Base-by-base conservation (phyloP, 2,888 invertebrate genomes). In the Plutella xylostella region DNA sequence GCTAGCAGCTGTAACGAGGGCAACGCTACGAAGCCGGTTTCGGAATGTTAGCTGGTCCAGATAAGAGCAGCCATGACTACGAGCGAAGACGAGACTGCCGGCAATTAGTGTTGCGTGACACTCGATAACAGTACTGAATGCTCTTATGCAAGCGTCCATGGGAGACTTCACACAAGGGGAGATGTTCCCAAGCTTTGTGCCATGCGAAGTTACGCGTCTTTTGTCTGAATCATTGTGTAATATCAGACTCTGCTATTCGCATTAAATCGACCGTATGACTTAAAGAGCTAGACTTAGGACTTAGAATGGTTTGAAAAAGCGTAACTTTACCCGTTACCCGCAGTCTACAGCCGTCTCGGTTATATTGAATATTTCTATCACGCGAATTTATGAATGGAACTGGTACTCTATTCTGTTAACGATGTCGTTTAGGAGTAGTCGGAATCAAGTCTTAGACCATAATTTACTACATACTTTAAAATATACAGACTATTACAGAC, bases 91-190 rank as follows among this genome's bases (percentile, higher is more conserved):
- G 58, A 56, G 56, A 53, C 55, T 54, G 55, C 50, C 59, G 59
- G 58, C 68, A 66, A 68, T 72, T 73, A 68, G 68, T 65, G 65
- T 75, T 72, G 68, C 73, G 70, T 74, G 72, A 61, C 69, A 67
- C 58, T 55, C 52, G 66, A 61, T 72, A 78, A 77, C 77, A 70
- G 78, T 74, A 72, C 64, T 56, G 64, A n/a, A n/a, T n/a, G n/a
- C n/a, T n/a, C n/a, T 66, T 58, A 59, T 60, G 61, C 76, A 73
- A 68, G 63, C 73, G 75, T 65, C 69, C 70, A 75, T 76, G 77
- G 65, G 76, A 75, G 68, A 58, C 58, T 67, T 65, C 64, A 61
- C 68, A 69, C 63, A 62, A 61, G 66, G 60, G 61, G 58, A 63
- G n/a, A 9, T 28, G 4, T 28, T 28, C 28, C n/a, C 28, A 28